These are phyloP conservation scores for Streptopelia turtur DNA, from an alignment of 2,797 vertebrate species.

Conservation along the genomic window DNA sequence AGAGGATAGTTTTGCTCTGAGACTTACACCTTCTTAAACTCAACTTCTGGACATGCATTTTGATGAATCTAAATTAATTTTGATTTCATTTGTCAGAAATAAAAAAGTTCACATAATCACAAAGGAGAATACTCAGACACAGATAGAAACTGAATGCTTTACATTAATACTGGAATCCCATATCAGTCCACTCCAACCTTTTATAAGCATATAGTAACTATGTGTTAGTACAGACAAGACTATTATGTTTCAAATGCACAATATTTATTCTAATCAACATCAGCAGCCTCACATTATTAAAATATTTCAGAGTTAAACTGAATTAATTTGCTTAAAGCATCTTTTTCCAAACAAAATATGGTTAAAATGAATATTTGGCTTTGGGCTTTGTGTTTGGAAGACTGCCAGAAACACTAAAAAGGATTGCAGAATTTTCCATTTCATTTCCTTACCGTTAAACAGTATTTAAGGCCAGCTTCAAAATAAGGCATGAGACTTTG, in stretches of 20 bases:
- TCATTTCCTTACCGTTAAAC: constrained; percentile 49
- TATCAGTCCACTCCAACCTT: not conserved
- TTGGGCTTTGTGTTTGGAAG: constrained; percentile 32
- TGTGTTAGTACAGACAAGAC: not conserved
- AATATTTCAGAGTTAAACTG: constrained; percentile 7
- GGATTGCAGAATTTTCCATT: constrained; percentile 43
- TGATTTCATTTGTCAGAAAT: not conserved
- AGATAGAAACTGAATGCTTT: not conserved
- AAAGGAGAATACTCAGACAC: not conserved
- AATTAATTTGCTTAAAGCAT: constrained; percentile 58
- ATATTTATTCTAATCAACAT: constrained; percentile 45
- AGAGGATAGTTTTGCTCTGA: not conserved
- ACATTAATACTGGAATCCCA: not conserved
- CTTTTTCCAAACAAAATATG: constrained; percentile 60
- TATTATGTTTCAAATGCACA: constrained; percentile 3
- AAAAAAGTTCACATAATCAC: not conserved
- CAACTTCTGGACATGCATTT: not conserved
- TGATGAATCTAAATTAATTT: not conserved
- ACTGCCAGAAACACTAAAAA: constrained; percentile 32
- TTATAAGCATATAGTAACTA: not conserved
- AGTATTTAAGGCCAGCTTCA: constrained; percentile 36
- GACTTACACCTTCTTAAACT: not conserved
- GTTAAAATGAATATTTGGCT: constrained; percentile 56
- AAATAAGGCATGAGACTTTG: constrained; percentile 25
- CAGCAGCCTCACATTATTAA: constrained; percentile 42